Evolutionary conservation across 2,888 invertebrate species (phyloP), one percentile per base, ranked within the genome.

Genomic region (Leptarthrus brevirostris): DNA sequence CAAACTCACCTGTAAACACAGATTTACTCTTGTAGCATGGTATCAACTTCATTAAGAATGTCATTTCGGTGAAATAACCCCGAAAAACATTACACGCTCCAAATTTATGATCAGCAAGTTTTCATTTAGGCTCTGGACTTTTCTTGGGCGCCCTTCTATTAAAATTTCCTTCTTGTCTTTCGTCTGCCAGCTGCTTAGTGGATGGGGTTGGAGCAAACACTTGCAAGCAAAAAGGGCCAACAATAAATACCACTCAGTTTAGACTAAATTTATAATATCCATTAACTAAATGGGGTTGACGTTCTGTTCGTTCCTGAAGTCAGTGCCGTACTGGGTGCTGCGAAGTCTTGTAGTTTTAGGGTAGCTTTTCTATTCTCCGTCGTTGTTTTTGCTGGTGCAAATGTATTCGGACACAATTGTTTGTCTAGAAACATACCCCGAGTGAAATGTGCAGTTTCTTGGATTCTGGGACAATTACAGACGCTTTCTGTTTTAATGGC

Each of bases 271-370:
- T 84, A 84, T 84, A 83, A 82, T 82, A 81, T 81, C 83, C 84
- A 84, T 84, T 84, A 84, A 82, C 80, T 80, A 83, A 84, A 84
- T 84, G 82, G 82, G 80, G 81, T 82, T 81, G 80, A 77, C 80
- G 76, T 72, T 75, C 54, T 66, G 47, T 47, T 47, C 47, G 64
- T 47, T 66, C 24, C 69, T 52, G 16, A 69, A 69, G 52, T 69
- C 52, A 44, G 30, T n/a, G 34, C 34, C n/a, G 30, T 69, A 14
- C 34, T 49, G 49, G 30, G 69, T 49, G 18, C 52, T 52, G 34
- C 49, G 69, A 30, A 30, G 49, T 66, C 47, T 66, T 69, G 24
- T 14, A 69, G 69, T 52, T 69, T 52, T 52, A 18, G 52, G 69
- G 69, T 52, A 30, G 49, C 14, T 34, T 18, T 69, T 14, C 26